Conservation (phyloP, 2,113 vertebrate genomes). For the Calonectris borealis region DNA sequence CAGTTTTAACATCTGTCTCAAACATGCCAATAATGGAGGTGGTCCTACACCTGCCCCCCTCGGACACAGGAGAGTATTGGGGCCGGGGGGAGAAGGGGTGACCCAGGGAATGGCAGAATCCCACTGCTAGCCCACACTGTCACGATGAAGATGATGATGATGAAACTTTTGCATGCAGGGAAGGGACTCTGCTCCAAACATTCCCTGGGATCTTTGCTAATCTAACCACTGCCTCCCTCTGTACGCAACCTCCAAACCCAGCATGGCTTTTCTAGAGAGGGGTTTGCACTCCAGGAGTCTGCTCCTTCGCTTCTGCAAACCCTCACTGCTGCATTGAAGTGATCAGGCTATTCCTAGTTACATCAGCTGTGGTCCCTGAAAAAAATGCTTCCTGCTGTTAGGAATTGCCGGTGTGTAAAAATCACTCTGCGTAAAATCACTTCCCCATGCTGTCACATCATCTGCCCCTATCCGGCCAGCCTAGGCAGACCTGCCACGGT, state of each 20-base stretch:
- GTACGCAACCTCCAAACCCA: not conserved
- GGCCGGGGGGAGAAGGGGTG: not conserved
- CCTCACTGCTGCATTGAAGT: not conserved
- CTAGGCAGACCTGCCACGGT: not conserved
- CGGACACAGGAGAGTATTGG: not conserved
- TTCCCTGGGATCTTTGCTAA: not conserved
- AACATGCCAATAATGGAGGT: conserved; percentile 31
- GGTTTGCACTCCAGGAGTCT: not conserved
- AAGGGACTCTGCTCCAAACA: conserved; percentile 1
- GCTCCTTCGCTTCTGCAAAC: not conserved
- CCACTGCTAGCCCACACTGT: conserved; percentile 26
- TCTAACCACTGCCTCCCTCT: not conserved
- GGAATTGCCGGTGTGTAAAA: not conserved
- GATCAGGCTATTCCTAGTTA: not conserved
- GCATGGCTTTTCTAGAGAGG: not conserved
- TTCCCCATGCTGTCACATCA: not conserved
- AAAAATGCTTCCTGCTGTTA: not conserved
- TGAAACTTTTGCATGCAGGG: conserved; percentile 32
- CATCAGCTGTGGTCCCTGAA: not conserved
- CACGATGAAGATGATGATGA: conserved; percentile 42
- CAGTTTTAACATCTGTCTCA: conserved; percentile 68
- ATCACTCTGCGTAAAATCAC: not conserved
- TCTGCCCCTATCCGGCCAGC: not conserved
- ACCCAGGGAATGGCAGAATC: conserved; percentile 43
- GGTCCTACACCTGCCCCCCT: not conserved